Conservation (phyloP, 2,113 vertebrate species). For the Cyphomyrus discorhynchus region DNA sequence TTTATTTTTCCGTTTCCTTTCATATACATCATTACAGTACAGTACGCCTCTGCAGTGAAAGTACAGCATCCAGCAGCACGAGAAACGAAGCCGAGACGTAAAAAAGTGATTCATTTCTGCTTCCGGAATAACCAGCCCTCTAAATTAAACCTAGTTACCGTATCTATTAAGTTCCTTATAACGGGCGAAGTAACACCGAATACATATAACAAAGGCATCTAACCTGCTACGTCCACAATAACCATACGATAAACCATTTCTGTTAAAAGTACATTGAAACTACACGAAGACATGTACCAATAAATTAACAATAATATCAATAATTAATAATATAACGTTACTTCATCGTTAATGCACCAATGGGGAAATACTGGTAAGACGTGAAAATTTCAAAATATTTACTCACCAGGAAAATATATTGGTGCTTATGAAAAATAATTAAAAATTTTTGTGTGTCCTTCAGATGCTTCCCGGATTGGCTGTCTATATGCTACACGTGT, state of each 20-base stretch:
- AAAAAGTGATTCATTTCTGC: not conserved
- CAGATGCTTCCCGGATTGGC: not conserved
- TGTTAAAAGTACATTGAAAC: not conserved
- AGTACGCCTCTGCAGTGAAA: not conserved
- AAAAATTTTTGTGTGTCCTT: not conserved
- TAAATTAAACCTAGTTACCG: not conserved
- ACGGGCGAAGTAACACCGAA: not conserved
- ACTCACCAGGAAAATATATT: not conserved
- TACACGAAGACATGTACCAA: not conserved
- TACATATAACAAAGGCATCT: not conserved
- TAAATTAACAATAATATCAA: not conserved
- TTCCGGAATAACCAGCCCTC: not conserved
- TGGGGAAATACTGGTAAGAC: not conserved
- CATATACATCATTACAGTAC: not conserved
- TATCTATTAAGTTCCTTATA: not conserved
- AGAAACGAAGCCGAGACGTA: not conserved
- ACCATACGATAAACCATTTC: not conserved
- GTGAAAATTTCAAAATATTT: not conserved
- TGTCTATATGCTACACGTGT: constrained; percentile 24
- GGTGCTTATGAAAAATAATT: not conserved
- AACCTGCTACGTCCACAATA: not conserved
- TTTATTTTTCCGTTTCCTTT: not conserved
- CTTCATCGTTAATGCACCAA: not conserved
- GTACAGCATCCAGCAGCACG: not conserved
- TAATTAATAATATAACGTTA: not conserved